Evolutionary conservation across 2,888 invertebrate genomes (phyloP).

Genomic region (Charanyca ferruginea): DNA sequence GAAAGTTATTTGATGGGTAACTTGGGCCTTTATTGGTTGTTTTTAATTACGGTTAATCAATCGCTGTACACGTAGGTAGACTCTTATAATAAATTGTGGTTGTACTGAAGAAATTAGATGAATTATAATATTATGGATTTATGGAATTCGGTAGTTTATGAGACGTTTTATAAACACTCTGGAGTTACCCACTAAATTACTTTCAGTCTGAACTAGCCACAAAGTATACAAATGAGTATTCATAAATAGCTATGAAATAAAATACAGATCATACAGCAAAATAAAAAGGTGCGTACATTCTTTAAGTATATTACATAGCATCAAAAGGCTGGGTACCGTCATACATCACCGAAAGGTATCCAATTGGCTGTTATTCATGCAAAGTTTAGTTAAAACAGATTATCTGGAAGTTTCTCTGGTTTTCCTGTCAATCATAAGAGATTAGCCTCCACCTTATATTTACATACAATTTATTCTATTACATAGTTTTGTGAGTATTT

Average conservation of each 20-base stretch:
- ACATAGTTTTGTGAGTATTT: conserved; percentile 4
- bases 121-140: background rate
- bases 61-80: background rate
- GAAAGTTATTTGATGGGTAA: conserved; percentile 11
- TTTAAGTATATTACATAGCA: conserved; percentile 32
- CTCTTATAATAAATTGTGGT: background rate
- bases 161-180: background rate
- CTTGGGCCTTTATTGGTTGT: too few relatives aligned
- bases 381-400: conserved; percentile 42
- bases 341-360: conserved; percentile 53
- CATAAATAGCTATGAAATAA: conserved; percentile 33
- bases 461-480: conserved; percentile 15
- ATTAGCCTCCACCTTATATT: conserved; percentile 53
- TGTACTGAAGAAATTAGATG: too few relatives aligned
- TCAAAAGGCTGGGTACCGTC: conserved; percentile 39
- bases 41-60: too few relatives aligned
- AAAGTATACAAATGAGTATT: conserved; percentile 44
- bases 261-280: conserved; percentile 46
- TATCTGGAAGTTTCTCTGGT: conserved; percentile 41
- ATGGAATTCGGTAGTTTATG: background rate
- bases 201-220: conserved; percentile 18
- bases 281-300: conserved; percentile 29
- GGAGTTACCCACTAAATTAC: conserved; percentile 10
- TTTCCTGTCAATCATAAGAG: conserved; percentile 59
- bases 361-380: conserved; percentile 55